phyloP scores from a whole-genome alignment of 2,113 vertebrate species.

The Phodopus roborovskii region DNA sequence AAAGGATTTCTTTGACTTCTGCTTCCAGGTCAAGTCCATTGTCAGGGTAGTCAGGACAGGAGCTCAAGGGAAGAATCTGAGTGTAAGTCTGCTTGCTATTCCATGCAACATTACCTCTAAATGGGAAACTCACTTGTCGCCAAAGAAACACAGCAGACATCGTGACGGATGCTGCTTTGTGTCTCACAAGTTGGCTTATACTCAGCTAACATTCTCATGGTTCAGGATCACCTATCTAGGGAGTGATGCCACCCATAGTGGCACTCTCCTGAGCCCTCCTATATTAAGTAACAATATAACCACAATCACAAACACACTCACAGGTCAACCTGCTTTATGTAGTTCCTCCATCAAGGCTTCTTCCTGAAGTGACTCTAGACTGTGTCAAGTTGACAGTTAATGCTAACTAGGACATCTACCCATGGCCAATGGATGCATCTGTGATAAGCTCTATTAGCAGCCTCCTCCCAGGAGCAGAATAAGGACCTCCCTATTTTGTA shows the following conservation, averaged over 20 bases:
- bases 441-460: not conserved
- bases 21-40: not conserved
- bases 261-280: not conserved
- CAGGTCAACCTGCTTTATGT: not conserved
- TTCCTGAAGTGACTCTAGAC: not conserved
- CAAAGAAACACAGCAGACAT: not conserved
- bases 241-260: not conserved
- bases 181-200: not conserved
- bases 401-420: not conserved
- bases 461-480: not conserved
- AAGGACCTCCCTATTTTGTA: not conserved
- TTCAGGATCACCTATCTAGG: not conserved
- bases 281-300: not conserved
- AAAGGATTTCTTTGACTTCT: not conserved
- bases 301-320: not conserved
- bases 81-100: not conserved
- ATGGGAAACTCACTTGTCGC: too few species aligned
- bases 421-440: not conserved
- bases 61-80: not conserved
- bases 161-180: not conserved
- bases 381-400: not conserved
- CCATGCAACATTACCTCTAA: not conserved
- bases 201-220: not conserved
- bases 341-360: not conserved
- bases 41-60: not conserved